These are phyloP conservation scores for Noctua fimbriata DNA, from an alignment of 2,888 invertebrate species.

Conservation along the genomic window DNA sequence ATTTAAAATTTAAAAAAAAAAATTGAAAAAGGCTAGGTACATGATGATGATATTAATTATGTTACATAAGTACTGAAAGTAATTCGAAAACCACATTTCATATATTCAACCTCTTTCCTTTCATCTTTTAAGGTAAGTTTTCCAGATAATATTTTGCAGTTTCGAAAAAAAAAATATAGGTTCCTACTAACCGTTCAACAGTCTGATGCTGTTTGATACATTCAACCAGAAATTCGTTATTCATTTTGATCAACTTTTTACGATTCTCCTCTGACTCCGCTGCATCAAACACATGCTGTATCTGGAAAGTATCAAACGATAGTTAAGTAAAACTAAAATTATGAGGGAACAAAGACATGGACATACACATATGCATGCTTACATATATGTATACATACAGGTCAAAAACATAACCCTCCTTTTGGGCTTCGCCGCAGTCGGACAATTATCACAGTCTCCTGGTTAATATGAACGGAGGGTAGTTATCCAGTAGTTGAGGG, in stretches of 20 bases:
- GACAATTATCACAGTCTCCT: too few relatives aligned
- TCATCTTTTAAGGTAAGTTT: background rate
- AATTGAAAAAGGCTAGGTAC: too few relatives aligned
- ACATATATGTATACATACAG: too few relatives aligned
- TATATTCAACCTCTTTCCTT: background rate
- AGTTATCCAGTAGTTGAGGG: background rate
- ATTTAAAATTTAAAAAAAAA: too few relatives aligned
- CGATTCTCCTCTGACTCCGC: slow-evolving; percentile 59
- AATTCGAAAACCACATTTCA: background rate
- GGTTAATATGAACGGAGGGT: background rate
- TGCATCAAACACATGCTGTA: slow-evolving; percentile 70
- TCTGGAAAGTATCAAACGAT: slow-evolving; percentile 66
- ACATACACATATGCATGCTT: too few relatives aligned
- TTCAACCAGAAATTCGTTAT: slow-evolving; percentile 76
- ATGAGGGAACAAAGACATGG: too few relatives aligned
- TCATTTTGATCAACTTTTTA: slow-evolving; percentile 65
- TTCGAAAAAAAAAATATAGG: background rate
- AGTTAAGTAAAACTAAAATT: background rate
- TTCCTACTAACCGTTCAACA: slow-evolving; percentile 75
- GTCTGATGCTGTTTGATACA: slow-evolving; percentile 83
- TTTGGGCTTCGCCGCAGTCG: too few relatives aligned
- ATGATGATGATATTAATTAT: too few relatives aligned
- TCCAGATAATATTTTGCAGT: background rate
- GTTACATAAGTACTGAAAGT: background rate
- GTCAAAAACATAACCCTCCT: too few relatives aligned